Percentiles rank a stretch among this genome's conserved stretches.
Evolutionary conservation across 2,797 vertebrate genomes (phyloP).

Genomic region (Paguma larvata): DNA sequence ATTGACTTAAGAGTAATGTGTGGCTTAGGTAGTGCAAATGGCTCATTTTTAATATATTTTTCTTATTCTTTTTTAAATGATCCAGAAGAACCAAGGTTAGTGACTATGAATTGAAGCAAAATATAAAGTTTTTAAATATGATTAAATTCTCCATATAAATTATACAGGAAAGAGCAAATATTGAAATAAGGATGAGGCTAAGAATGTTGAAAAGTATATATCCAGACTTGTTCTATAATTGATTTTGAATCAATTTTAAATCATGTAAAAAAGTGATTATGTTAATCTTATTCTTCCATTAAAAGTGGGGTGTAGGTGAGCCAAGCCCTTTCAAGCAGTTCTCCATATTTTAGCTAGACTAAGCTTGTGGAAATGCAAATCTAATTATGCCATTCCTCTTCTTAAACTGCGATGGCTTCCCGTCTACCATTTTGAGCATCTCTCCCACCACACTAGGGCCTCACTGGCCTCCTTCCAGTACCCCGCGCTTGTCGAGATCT

Average conservation of each 20-base stretch:
- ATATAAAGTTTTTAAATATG: background rate
- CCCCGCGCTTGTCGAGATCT: background rate
- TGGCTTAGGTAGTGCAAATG: background rate
- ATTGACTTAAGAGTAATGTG: constrained; percentile 21
- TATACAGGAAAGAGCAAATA: constrained; percentile 40
- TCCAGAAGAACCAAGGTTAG: constrained; percentile 4
- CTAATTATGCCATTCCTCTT: background rate
- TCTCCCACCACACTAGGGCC: background rate
- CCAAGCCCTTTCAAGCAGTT: background rate
- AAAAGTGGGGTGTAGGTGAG: background rate
- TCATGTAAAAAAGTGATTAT: background rate
- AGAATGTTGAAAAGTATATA: constrained; percentile 42
- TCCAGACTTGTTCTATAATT: constrained; percentile 9
- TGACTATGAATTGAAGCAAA: constrained; percentile 2
- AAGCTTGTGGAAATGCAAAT: background rate
- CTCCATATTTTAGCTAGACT: background rate
- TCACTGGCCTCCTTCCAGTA: background rate
- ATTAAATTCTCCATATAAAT: constrained; percentile 37
- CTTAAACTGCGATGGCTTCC: background rate
- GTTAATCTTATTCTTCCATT: background rate
- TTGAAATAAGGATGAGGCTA: constrained; percentile 40
- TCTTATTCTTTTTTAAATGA: background rate
- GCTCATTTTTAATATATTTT: background rate
- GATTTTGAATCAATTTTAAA: constrained; percentile 40
- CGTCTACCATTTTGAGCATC: background rate